Base-by-base conservation (phyloP, 2,113 vertebrate species). In the Xenotilapia caudafasciata region DNA sequence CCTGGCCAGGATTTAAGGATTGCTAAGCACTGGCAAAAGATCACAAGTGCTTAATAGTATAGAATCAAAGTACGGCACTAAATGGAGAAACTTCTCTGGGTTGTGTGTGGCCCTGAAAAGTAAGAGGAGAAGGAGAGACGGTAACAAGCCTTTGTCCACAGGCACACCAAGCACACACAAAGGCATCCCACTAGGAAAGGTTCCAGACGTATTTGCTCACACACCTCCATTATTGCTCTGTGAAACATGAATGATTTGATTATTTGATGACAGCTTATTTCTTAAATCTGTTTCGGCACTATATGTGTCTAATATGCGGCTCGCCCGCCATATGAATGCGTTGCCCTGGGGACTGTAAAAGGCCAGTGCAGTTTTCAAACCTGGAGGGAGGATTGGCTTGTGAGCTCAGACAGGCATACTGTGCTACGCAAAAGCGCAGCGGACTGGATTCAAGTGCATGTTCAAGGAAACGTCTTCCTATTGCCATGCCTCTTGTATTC, bases 211-310 rank as follows among this genome's bases (percentile, higher is more conserved):
- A 89, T 93, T 91, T 88, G 86, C 93, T 91, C 75, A 79, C 84
- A 55, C 92, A 94, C 93, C 92, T 95, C 93, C 68, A 68, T 95
- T 90, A 94, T 93, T 95, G 94, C 93, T 95, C 95, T 83, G 86
- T 96, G 93, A 94, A 94, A 95, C 94, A 95, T 95, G 87, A 93
- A 95, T 96, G 92, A 96, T 96, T 95, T 93, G 94, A 96, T 96
- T 95, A 96, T 94, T 96, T 95, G 94, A 95, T 96, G 95, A 96
- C 94, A 95, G 94, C 93, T 95, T 94, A 96, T 96, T 96, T 96
- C 88, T 86, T 89, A 96, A 95, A 96, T 96, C 93, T 93, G 93
- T 95, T 93, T 93, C 93, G 94, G 94, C 92, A 95, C 93, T 93
- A 95, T 94, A 96, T 94, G 94, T 95, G 94, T 95, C 92, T 94